A percentile compares a stretch with the other conserved stretches of the same genome.
These are phyloP conservation scores for Pollimyrus isidori DNA, from an alignment of 2,113 vertebrate species.

Conservation along the genomic window DNA sequence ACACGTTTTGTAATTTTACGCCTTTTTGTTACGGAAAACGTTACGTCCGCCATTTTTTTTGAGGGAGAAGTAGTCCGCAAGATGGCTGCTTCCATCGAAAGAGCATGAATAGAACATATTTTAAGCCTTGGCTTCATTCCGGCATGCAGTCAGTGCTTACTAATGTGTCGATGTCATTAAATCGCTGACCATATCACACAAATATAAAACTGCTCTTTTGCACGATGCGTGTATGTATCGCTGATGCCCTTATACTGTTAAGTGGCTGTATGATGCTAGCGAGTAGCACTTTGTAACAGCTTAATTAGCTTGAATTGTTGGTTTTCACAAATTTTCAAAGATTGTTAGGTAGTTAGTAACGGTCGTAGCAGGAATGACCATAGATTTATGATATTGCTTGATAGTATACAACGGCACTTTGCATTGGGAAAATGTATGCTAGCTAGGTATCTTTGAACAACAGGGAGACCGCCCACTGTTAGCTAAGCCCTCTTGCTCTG, in stretches of 20 bases:
- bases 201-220: not conserved
- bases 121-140: not conserved
- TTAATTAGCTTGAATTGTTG: not conserved
- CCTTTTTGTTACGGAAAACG: conserved; percentile 41
- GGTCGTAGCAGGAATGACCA: not conserved
- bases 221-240: not conserved
- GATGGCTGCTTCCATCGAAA: conserved; percentile 29
- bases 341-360: not conserved
- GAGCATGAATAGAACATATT: conserved; percentile 21
- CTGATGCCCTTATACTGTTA: not conserved
- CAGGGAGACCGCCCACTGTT: not conserved
- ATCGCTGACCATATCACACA: not conserved
- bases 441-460: not conserved
- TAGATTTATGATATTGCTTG: not conserved
- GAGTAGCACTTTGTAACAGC: not conserved
- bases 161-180: not conserved
- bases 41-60: conserved; percentile 48
- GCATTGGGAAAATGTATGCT: not conserved
- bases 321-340: not conserved
- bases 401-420: not conserved
- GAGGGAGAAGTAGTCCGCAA: conserved; percentile 33
- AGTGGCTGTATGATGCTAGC: not conserved
- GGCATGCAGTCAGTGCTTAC: not conserved
- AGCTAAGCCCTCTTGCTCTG: conserved; percentile 10
- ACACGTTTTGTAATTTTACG: conserved; percentile 24